Evolutionary conservation across 2,113 vertebrate genomes (phyloP).

Genomic region (Bostrychus sinensis): DNA sequence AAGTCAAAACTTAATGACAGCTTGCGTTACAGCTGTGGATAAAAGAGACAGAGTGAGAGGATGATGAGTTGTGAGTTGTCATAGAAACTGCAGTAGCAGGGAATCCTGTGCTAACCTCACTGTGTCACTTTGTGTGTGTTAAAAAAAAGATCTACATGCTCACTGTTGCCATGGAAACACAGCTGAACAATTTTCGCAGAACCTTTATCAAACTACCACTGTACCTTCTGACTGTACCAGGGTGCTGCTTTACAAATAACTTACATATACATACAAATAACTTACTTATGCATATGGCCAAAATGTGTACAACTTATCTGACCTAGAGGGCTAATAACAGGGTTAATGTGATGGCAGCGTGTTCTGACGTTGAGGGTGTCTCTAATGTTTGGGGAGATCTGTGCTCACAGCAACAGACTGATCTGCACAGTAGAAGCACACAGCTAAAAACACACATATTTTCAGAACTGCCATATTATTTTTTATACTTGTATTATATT

Average conservation of each 20-base stretch:
- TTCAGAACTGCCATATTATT: no score
- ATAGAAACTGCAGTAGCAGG: conserved; percentile 76
- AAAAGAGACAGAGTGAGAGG: conserved; percentile 18
- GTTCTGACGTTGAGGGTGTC: not conserved
- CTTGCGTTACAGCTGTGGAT: conserved; percentile 39
- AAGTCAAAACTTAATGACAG: conserved; percentile 41
- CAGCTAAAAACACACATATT: no score
- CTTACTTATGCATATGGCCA: not conserved
- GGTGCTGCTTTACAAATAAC: not conserved
- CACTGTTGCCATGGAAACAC: conserved; percentile 67
- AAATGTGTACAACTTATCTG: not conserved
- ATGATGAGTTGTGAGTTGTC: conserved; percentile 66
- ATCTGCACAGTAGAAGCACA: not conserved
- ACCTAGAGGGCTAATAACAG: not conserved
- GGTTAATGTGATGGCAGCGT: not conserved
- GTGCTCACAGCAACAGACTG: not conserved
- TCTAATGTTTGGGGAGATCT: conserved; percentile 12
- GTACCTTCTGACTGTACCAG: conserved; percentile 38
- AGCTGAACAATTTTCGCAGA: conserved; percentile 55
- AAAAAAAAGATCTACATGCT: conserved; percentile 69
- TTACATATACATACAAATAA: not conserved
- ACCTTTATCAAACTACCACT: conserved; percentile 37
- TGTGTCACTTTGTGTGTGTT: conserved; percentile 57
- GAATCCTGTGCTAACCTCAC: conserved; percentile 76
- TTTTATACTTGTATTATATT: no score